Evolutionary conservation across 2,888 invertebrate genomes (phyloP).

Genomic region (Adelognathus sp.): DNA sequence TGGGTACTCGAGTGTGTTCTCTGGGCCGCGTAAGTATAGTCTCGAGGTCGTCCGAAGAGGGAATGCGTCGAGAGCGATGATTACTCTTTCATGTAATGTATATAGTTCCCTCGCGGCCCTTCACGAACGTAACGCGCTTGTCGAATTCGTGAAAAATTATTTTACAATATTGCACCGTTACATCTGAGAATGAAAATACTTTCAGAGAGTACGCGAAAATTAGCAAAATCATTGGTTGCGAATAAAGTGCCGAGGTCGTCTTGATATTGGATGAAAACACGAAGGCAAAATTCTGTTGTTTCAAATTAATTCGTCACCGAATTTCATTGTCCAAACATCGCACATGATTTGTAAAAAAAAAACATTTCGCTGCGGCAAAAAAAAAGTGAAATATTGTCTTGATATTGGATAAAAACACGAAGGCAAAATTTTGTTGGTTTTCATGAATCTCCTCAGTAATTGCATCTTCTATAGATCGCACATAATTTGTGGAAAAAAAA

Average conservation of each 20-base stretch:
- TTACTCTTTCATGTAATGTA: not conserved
- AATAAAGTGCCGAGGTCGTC: too few relatives aligned
- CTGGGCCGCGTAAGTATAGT: conserved; percentile 70
- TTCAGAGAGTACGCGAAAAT: not conserved
- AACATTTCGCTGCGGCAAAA: too few relatives aligned
- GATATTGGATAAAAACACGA: too few relatives aligned
- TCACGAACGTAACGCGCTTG: conserved; percentile 2
- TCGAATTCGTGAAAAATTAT: not conserved
- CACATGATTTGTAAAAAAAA: too few relatives aligned
- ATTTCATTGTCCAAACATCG: too few relatives aligned
- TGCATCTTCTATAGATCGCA: not conserved
- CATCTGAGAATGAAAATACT: not conserved
- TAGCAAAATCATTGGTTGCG: too few relatives aligned
- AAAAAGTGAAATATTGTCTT: too few relatives aligned
- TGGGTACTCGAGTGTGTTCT: conserved; percentile 6
- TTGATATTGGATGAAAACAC: too few relatives aligned
- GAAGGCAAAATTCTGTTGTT: too few relatives aligned
- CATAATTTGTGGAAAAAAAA: not conserved
- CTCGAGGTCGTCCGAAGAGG: conserved; percentile 65
- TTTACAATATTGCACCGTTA: too few relatives aligned
- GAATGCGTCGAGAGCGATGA: conserved; percentile 43
- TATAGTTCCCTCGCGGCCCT: not conserved
- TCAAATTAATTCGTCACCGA: too few relatives aligned
- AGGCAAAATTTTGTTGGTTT: too few relatives aligned
- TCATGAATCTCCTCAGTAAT: not conserved